These are phyloP conservation scores for Halesus radiatus DNA, from an alignment of 1,140 invertebrate species.

Conservation along the genomic window DNA sequence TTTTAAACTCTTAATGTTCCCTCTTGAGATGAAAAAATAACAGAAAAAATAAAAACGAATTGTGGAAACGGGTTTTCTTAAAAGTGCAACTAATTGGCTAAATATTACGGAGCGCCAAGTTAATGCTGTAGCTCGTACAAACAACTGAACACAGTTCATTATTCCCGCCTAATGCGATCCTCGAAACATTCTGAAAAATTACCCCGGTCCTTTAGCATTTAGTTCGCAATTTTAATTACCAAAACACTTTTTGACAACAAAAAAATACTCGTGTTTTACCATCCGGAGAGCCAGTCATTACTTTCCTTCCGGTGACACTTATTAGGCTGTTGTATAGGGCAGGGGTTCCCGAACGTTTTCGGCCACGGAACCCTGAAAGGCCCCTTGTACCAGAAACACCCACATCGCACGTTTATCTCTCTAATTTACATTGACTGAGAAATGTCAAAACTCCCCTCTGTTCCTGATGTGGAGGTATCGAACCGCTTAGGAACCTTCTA, in stretches of 20 bases:
- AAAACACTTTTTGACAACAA: not conserved
- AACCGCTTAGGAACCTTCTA: too few relatives aligned
- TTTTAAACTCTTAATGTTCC: too few relatives aligned
- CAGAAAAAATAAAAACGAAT: not conserved
- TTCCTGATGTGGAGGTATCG: too few relatives aligned
- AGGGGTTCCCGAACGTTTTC: too few relatives aligned
- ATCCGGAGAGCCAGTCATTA: slow-evolving; percentile 1
- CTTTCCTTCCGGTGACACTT: slow-evolving; percentile 14
- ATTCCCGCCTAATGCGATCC: not conserved
- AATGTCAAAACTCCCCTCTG: too few relatives aligned
- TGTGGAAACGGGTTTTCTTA: not conserved
- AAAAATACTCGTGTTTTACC: slow-evolving; percentile 18
- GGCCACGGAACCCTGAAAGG: too few relatives aligned
- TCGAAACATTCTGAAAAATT: slow-evolving; percentile 11
- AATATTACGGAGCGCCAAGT: slow-evolving; percentile 12
- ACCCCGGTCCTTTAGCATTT: not conserved
- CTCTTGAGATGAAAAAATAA: too few relatives aligned
- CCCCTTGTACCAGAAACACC: too few relatives aligned
- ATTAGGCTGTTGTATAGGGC: slow-evolving; percentile 8
- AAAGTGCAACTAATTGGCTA: slow-evolving; percentile 26
- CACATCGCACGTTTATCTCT: too few relatives aligned
- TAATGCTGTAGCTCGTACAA: not conserved
- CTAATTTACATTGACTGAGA: too few relatives aligned
- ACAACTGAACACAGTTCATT: not conserved
- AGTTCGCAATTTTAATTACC: slow-evolving; percentile 15